These are phyloP conservation scores for Ametastegia equiseti DNA, from an alignment of 2,888 invertebrate genomes.

Conservation along the genomic window DNA sequence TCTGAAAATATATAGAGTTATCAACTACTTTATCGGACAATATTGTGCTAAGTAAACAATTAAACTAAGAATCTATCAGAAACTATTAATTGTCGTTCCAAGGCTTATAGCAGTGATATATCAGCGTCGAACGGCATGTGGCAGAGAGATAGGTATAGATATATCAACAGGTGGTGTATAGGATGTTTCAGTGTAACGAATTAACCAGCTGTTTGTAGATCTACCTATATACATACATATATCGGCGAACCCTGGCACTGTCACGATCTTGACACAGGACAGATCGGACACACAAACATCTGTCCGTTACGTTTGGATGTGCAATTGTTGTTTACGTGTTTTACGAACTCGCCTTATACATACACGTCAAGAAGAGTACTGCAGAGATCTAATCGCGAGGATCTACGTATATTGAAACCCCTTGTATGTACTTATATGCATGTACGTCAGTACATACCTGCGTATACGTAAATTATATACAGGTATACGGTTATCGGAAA, in stretches of 20 bases:
- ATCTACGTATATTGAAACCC: slow-evolving; percentile 11
- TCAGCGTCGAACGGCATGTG: slow-evolving; percentile 27
- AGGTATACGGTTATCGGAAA: slow-evolving; percentile 12
- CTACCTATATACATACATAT: neutral
- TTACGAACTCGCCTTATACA: neutral
- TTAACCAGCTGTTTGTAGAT: slow-evolving; percentile 4
- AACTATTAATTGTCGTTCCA: neutral
- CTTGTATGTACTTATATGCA: slow-evolving; percentile 18
- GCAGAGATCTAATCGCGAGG: neutral
- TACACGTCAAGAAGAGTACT: neutral
- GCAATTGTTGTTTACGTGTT: neutral
- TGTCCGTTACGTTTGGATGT: neutral
- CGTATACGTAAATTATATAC: too few relatives aligned
- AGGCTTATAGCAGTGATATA: neutral
- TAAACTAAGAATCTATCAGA: neutral
- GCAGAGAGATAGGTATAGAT: neutral
- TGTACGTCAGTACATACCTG: too few relatives aligned
- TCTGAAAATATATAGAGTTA: neutral
- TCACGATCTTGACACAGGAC: neutral
- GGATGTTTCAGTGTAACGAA: slow-evolving; percentile 21
- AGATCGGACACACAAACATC: slow-evolving; percentile 13
- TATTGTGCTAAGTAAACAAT: neutral
- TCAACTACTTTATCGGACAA: neutral
- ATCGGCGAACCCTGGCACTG: neutral
- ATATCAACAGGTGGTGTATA: slow-evolving; percentile 40